phyloP scores from a whole-genome alignment of 2,113 vertebrate species.

The Isurus oxyrinchus region DNA sequence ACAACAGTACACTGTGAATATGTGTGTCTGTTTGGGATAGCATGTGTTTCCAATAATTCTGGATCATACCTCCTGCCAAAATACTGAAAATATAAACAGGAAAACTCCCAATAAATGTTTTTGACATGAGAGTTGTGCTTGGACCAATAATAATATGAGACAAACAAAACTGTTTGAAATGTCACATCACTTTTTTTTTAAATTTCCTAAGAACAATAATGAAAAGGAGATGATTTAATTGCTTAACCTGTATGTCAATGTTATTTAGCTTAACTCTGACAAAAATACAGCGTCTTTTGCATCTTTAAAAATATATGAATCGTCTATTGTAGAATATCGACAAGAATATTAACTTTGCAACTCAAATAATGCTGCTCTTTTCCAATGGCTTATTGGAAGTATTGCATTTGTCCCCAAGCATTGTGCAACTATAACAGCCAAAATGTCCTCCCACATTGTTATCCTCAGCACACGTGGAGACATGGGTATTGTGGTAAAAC shows the following conservation, averaged over 20 bases:
- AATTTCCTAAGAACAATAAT: background rate
- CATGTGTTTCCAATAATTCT: conserved; percentile 72
- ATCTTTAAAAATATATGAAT: background rate
- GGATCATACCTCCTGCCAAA: conserved; percentile 43
- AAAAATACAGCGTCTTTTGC: background rate
- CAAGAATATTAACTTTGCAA: background rate
- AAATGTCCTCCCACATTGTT: conserved; percentile 10
- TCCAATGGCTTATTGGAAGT: background rate
- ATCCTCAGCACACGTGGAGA: background rate
- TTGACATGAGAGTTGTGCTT: background rate
- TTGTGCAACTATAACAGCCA: background rate
- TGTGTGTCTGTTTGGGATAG: conserved; percentile 57
- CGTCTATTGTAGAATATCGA: background rate
- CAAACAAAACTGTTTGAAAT: background rate
- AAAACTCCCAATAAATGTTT: background rate
- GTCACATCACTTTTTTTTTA: background rate
- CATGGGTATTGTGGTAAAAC: background rate
- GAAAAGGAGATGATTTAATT: background rate
- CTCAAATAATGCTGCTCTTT: background rate
- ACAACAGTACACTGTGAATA: conserved; percentile 57
- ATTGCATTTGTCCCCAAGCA: background rate
- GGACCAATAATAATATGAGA: background rate
- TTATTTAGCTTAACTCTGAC: background rate
- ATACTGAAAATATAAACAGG: conserved; percentile 34
- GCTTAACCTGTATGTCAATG: background rate